Evolutionary conservation across 2,888 invertebrate genomes (phyloP), one percentile per base, ranked within the genome.

Genomic region (Leucania comma): DNA sequence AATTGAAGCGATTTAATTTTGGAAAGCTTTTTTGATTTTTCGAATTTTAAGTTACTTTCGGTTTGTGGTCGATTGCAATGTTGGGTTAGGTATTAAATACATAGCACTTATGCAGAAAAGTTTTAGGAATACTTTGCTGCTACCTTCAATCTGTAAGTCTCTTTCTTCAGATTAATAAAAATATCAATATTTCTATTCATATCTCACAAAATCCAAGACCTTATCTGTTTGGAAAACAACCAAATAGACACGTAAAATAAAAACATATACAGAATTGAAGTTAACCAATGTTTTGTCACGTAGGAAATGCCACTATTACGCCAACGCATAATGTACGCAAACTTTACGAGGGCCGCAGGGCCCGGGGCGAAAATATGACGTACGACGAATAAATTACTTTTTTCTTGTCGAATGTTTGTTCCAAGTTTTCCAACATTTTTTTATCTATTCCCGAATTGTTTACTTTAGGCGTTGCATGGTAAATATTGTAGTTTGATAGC

Each of bases 351-450:
- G 68, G 72, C 83, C 81, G 70, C 68, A 79, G 83, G 87, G 29
- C 35, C 35, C 22, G 22, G 81, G 82, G 81, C 78, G 60, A 78
- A 87, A 90, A 89, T 86, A 88, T 91, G 91, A 92, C 90, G 88
- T 90, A 91, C 86, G 86, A 82, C 86, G 89, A 91, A 92, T 91
- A 93, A 92, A 92, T 92, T 90, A 91, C 90, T 81, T 90, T 91
- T 87, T 82, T 85, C 84, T 85, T 85, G 84, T 85, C 82, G 84
- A 80, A 81, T 89, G 87, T 91, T 90, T 90, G 89, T 85, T 74
- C 58, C 51, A 77, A 84, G 80, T 84, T 83, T 57, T 22, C 42
- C 35, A 66, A 67, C 59, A 71, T 86, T 82, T 88, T 86, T 89
- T 88, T 85, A 88, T 86, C 84, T 82, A 81, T 85, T 83, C 77